Evolutionary conservation across 2,888 invertebrate species (phyloP).

Genomic region (Pristionchus maxplancki): DNA sequence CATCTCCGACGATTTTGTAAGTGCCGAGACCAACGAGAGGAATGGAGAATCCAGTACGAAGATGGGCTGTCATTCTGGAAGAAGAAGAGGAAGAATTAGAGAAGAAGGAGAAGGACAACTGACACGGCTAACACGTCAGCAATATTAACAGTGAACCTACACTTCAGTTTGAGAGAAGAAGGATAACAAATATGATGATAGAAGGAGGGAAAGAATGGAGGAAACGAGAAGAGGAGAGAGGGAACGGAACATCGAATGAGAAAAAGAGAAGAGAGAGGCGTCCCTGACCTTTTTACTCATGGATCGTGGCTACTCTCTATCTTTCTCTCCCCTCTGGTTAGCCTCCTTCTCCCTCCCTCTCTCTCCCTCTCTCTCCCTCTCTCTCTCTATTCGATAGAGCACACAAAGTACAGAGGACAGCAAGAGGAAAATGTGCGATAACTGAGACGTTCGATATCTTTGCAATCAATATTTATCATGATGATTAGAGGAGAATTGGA

Average conservation of each 20-base stretch:
- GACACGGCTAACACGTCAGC: background rate
- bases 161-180: background rate
- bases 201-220: constrained; percentile 16
- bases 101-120: background rate
- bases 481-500: background rate
- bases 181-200: constrained; percentile 1
- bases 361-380: background rate
- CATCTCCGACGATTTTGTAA: constrained; percentile 72
- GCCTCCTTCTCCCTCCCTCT: background rate
- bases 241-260: constrained; percentile 35
- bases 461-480: background rate
- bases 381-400: background rate
- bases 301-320: constrained; percentile 26
- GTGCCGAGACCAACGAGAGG: constrained; percentile 76
- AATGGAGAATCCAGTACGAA: constrained; percentile 70
- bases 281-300: constrained; percentile 33
- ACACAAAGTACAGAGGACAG: background rate
- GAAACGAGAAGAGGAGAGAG: background rate
- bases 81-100: background rate
- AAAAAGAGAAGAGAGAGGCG: background rate
- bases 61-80: constrained; percentile 45
- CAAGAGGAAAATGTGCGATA: background rate
- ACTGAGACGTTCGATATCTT: background rate
- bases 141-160: background rate
- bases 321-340: constrained; percentile 9